A percentile compares a stretch with the other conserved stretches of the same genome.
phyloP scores from a whole-genome alignment of 2,113 vertebrate genomes.

The Ophiodon elongatus region DNA sequence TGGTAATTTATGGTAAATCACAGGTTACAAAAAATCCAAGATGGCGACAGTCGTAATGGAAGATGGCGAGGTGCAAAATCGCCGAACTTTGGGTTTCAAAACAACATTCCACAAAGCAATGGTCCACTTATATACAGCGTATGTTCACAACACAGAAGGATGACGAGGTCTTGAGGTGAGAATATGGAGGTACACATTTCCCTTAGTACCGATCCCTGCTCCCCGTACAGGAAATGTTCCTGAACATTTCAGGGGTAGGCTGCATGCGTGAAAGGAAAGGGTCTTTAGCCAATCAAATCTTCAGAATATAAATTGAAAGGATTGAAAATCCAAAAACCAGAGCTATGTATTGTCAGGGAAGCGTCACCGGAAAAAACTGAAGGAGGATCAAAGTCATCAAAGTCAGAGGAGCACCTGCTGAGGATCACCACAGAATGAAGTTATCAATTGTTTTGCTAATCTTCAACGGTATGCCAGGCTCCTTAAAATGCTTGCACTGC shows the following conservation, averaged over 20 bases:
- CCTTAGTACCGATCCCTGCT: neutral
- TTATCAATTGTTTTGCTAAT: conserved; percentile 55
- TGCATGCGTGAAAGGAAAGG: neutral
- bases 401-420: conserved; percentile 43
- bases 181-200: neutral
- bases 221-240: no score
- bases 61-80: no score
- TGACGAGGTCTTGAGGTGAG: no score
- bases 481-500: conserved; percentile 55
- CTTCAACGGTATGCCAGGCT: conserved; percentile 43
- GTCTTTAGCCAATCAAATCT: neutral
- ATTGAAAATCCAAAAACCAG: neutral
- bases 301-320: neutral
- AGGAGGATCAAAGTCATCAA: conserved; percentile 5
- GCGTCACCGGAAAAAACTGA: neutral
- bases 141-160: no score
- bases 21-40: no score
- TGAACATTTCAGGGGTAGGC: no score
- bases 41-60: no score
- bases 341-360: neutral
- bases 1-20: neutral
- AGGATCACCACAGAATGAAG: conserved; percentile 33
- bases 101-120: no score
- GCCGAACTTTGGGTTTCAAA: no score
- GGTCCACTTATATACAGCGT: no score